A percentile compares a stretch with the other conserved stretches of the same genome.
These are phyloP conservation scores for Synanthedon myopaeformis DNA, from an alignment of 2,888 invertebrate species.

Conservation along the genomic window DNA sequence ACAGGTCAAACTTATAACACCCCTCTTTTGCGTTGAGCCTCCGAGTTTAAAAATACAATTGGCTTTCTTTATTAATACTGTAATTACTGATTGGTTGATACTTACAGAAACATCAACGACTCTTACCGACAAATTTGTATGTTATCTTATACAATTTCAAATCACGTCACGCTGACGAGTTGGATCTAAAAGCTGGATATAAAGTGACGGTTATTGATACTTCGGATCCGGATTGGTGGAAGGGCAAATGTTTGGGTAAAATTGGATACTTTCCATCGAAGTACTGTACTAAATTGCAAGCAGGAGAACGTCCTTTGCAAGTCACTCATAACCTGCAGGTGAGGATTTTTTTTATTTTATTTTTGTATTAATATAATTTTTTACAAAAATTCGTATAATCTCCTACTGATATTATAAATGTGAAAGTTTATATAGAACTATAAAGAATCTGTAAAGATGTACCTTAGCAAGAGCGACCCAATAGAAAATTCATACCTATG, in stretches of 20 bases:
- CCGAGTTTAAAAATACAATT: too few relatives aligned
- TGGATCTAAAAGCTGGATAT: constrained; percentile 93
- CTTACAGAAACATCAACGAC: constrained; percentile 82
- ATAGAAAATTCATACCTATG: too few relatives aligned
- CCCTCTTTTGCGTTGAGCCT: too few relatives aligned
- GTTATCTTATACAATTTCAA: constrained; percentile 96
- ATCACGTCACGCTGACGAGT: constrained; percentile 91
- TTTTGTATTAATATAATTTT: too few relatives aligned
- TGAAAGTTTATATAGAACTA: too few relatives aligned
- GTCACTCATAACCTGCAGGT: constrained; percentile 74
- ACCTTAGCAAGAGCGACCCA: too few relatives aligned
- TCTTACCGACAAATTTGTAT: constrained; percentile 91
- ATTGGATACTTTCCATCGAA: constrained; percentile 95
- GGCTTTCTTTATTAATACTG: background rate
- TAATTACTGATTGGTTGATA: background rate
- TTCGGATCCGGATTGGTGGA: constrained; percentile 97
- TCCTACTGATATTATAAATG: too few relatives aligned
- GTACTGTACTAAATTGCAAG: constrained; percentile 90
- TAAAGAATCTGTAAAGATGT: too few relatives aligned
- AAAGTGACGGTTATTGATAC: constrained; percentile 93
- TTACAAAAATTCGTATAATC: too few relatives aligned
- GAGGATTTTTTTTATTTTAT: constrained; percentile 5
- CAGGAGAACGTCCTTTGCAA: constrained; percentile 91
- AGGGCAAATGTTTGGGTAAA: constrained; percentile 92
- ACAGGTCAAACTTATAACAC: too few relatives aligned